A percentile compares a stretch with the other conserved stretches of the same genome.
These are phyloP conservation scores for Crotalus viridis DNA, from an alignment of 2,113 vertebrate species.

Conservation along the genomic window DNA sequence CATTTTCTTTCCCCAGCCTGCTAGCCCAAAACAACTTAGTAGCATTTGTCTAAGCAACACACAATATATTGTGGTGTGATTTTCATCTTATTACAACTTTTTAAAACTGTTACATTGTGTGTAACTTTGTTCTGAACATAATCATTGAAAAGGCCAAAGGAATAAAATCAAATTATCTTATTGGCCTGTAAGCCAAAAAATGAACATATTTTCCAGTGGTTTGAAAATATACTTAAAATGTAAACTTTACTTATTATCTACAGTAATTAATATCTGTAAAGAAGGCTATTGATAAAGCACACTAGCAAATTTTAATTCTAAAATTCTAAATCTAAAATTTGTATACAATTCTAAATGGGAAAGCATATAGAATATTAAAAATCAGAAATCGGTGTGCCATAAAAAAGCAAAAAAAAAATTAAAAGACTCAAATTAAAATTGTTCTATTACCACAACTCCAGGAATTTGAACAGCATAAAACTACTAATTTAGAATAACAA, in stretches of 20 bases:
- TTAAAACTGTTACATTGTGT: neutral
- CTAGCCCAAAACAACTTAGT: too few species aligned
- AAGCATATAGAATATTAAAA: too few species aligned
- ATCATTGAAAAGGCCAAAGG: neutral
- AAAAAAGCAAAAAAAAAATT: too few species aligned
- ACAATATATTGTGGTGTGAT: too few species aligned
- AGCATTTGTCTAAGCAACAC: too few species aligned
- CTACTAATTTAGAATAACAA: too few species aligned
- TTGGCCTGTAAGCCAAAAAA: neutral
- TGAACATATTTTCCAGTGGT: too few species aligned
- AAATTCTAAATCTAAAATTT: neutral
- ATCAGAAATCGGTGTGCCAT: too few species aligned
- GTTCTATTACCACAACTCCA: too few species aligned
- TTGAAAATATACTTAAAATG: neutral
- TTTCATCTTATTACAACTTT: neutral
- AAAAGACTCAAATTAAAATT: too few species aligned
- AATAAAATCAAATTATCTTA: neutral
- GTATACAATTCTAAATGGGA: too few species aligned
- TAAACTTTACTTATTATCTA: neutral
- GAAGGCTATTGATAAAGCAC: neutral
- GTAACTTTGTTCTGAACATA: neutral
- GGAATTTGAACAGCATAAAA: too few species aligned
- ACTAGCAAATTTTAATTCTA: neutral
- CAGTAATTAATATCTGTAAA: neutral
- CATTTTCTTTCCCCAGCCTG: neutral